Evolutionary conservation across 1,140 invertebrate genomes (phyloP).

Genomic region (Macrobrachium rosenbergii): DNA sequence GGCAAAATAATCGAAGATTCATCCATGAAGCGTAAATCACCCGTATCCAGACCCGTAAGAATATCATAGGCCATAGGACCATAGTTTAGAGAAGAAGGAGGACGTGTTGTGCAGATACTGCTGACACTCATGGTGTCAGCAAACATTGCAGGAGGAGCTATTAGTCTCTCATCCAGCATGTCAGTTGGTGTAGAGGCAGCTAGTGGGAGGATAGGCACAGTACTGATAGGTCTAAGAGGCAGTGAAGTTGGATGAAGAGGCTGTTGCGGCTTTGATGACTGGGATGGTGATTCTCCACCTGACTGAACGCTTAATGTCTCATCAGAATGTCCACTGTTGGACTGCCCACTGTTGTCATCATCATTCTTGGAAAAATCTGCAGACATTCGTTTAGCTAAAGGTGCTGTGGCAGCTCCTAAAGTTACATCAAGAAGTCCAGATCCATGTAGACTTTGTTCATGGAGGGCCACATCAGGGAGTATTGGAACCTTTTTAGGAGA

Average conservation of each 20-base stretch:
- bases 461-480: conserved; percentile 48
- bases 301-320: conserved; percentile 55
- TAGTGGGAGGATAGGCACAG: conserved; percentile 59
- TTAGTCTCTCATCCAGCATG: conserved; percentile 37
- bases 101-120: conserved; percentile 55
- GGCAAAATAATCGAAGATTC: conserved; percentile 88
- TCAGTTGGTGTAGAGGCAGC: conserved; percentile 65
- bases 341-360: not conserved
- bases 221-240: conserved; percentile 55
- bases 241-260: conserved; percentile 56
- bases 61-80: conserved; percentile 65
- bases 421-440: conserved; percentile 45
- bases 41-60: conserved; percentile 77
- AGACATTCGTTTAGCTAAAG: conserved; percentile 54
- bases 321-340: conserved; percentile 51
- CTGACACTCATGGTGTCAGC: conserved; percentile 58
- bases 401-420: conserved; percentile 46
- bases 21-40: conserved; percentile 89
- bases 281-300: conserved; percentile 32
- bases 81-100: conserved; percentile 60
- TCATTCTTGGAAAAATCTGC: conserved; percentile 52
- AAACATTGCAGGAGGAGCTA: conserved; percentile 54
- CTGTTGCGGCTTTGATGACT: conserved; percentile 24
- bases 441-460: conserved; percentile 45
- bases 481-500: conserved; percentile 23